Base-by-base conservation (phyloP, 2,888 invertebrate genomes). In the Digitonthophagus gazella region DNA sequence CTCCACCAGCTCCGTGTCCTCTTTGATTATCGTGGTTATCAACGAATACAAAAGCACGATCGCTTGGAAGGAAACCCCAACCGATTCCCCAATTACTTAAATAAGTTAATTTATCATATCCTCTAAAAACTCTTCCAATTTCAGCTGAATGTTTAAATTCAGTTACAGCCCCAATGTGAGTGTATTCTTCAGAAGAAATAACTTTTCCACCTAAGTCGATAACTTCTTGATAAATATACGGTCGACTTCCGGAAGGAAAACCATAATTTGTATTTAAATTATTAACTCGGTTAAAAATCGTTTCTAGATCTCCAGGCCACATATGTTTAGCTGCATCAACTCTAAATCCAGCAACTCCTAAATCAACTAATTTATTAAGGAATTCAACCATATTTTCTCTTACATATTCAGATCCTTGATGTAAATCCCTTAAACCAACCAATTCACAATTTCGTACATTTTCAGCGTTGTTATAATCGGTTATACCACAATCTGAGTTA, bases 331-430 rank as follows among this genome's bases (percentile, higher is more conserved):
- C 91, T 3, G 92, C 92, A 78, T 93, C 92, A 64, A 92, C 87
- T 75, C 92, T 72, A 83, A 95, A 95, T 15, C 95, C 95, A 78
- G 94, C 94, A 0, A 94, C 93, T 22, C 95, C 95, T 67, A 89
- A 80, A 58, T 86, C 86, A 54, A 93, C 86, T 3, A 90, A 84
- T 8, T 82, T 83, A 79, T 93, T 91, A 84, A 93, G 81, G 78
- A 85, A 90, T 0, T 86, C 86, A 0, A 88, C 84, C 2, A 93
- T 86, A 79, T 87, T 89, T 1, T 81, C 79, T n/a, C 89, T 84
- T 4, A 94, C 94, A 73, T 89, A 87, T 11, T 87, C 84, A 14
- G 71, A 73, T 0, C 74, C 71, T 78, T 94, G 92, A 77, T 93
- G 87, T 73, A 96, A 83, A 82, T 96, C 96, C 76, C 89, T 89